Percentiles rank a stretch among this genome's conserved stretches.
phyloP scores from a whole-genome alignment of 92 coral and sea anemone genomes.

The Plumapathes pennacea region DNA sequence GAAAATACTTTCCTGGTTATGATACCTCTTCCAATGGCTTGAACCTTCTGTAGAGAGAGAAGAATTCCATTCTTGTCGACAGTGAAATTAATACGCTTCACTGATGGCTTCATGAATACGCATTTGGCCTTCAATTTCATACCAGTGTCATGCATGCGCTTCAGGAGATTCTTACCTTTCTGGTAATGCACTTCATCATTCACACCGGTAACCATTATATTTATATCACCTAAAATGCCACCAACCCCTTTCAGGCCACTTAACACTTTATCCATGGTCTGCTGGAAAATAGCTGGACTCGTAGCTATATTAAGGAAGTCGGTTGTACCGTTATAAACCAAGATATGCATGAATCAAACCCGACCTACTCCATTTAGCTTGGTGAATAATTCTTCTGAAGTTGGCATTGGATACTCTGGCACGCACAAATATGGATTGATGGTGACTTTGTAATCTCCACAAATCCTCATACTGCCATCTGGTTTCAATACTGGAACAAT shows the following conservation, averaged over 20 bases:
- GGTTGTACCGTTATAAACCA: constrained; percentile 8
- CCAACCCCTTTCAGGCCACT: constrained; percentile 24
- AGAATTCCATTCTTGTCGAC: constrained; percentile 1
- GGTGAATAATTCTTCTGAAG: constrained; percentile 9
- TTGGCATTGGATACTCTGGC: constrained; percentile 37
- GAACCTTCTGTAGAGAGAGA: constrained; percentile 2
- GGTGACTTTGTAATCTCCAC: too few species aligned
- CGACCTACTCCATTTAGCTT: constrained; percentile 20
- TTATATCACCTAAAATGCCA: constrained; percentile 22
- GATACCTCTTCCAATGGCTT: constrained; percentile 11
- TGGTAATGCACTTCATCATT: constrained; percentile 16
- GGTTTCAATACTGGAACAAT: constrained; percentile 14
- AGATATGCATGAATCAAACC: constrained; percentile 29
- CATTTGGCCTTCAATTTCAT: too few species aligned
- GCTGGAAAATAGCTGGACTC: constrained; percentile 27
- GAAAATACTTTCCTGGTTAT: constrained; percentile 2
- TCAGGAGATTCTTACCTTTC: constrained; percentile 2
- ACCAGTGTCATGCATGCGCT: constrained; percentile 4
- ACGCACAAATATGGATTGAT: too few species aligned
- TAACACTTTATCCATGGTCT: constrained; percentile 18
- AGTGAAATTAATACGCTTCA: too few species aligned
- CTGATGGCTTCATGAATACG: too few species aligned
- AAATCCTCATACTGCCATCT: too few species aligned
- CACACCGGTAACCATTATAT: constrained; percentile 6
- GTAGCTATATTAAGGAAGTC: constrained; percentile 36